A percentile compares a stretch with the other conserved stretches of the same genome.
Conservation (phyloP, 2,888 invertebrate species). For the Cynaeus angustus region DNA sequence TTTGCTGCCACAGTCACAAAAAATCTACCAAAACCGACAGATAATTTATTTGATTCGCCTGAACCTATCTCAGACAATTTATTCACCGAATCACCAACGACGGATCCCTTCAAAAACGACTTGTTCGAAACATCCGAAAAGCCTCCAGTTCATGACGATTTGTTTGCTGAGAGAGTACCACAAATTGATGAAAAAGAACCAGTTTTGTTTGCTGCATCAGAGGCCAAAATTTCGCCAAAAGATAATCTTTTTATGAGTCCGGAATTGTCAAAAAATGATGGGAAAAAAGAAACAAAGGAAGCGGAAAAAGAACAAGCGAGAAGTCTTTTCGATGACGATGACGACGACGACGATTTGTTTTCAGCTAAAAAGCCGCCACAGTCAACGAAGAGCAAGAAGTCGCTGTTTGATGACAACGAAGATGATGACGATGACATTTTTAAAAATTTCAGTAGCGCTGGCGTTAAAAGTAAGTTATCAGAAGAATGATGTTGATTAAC, state of each 20-base stretch:
- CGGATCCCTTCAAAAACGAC: too few species aligned
- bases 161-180: background rate
- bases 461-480: constrained; percentile 48
- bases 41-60: too few species aligned
- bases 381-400: constrained; percentile 22
- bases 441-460: constrained; percentile 49
- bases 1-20: background rate
- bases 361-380: constrained; percentile 15
- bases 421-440: constrained; percentile 60
- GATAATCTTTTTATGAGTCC: too few species aligned
- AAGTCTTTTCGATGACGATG: constrained; percentile 31
- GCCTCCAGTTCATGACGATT: background rate
- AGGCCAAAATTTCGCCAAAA: too few species aligned
- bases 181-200: background rate
- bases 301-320: constrained; percentile 1
- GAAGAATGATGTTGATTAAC: too few species aligned
- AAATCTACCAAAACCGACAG: background rate
- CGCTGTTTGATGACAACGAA: constrained; percentile 66
- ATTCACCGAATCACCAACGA: too few species aligned
- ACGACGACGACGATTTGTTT: constrained; percentile 39
- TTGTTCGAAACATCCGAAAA: background rate
- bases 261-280: background rate
- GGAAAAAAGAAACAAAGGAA: background rate
- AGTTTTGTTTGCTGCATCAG: too few species aligned
- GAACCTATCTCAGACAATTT: too few species aligned